Base-by-base conservation (phyloP, 2,797 vertebrate species). In the Poeciliopsis presidionis region DNA sequence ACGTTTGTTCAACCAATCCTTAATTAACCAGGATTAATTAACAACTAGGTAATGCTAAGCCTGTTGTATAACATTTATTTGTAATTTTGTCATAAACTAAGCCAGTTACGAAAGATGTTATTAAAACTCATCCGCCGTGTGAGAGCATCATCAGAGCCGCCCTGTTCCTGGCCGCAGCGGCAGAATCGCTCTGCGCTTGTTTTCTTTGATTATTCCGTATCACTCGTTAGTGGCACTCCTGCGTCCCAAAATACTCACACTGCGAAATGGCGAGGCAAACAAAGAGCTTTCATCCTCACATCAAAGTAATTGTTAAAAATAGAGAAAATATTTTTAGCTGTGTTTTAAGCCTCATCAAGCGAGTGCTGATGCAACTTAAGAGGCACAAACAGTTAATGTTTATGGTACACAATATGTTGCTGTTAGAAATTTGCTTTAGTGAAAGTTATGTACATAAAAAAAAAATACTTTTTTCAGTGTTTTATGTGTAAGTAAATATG, bases 191-290 rank as follows among this genome's bases (percentile, higher is more conserved):
- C 72, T 25, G 45, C 33, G 41, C 78, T 81, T 90, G 84, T 91
- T 93, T 91, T 78, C 83, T 85, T 89, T 88, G 81, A 90, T 87
- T 87, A 92, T 85, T 90, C 84, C 55, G 59, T 46, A 80, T 77
- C 90, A 86, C 88, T 92, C 65, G 51, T 93, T 92, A 92, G 81
- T 84, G 80, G 47, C 85, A 86, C 92, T 89, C 81, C 77, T 84
- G 75, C 18, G 59, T 72, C 84, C 86, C 83, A 57, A 83, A 90
- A 92, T 88, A 91, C 65, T 80, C 79, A 78, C 75, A 46, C 43
- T 11, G 12, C 73, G 14, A 14, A 59, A 59, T 7, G 28, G 43
- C 16, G n/a, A 82, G 74, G 51, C 76, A 86, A 91, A 90, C 78
- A 82, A 73, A 76, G 63, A 59, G 73, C 55, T 47, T 85, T 87